Evolutionary conservation across 2,113 vertebrate species (phyloP).

Genomic region (Syngnathus typhle): DNA sequence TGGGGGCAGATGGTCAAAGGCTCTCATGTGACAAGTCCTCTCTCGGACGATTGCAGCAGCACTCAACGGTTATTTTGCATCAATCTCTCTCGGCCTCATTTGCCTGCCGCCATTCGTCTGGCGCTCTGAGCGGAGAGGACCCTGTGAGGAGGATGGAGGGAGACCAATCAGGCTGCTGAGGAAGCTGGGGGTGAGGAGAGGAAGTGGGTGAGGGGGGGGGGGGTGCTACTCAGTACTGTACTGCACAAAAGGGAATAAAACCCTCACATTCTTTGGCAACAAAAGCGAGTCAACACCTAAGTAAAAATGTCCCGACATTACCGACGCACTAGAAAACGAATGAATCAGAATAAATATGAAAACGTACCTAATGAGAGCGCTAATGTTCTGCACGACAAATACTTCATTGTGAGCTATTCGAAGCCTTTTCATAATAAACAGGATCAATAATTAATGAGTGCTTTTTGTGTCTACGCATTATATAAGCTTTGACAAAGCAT

Average conservation of each 20-base stretch:
- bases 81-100: conserved; percentile 13
- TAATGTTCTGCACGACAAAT: neutral
- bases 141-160: neutral
- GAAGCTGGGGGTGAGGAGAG: neutral
- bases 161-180: conserved; percentile 18
- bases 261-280: neutral
- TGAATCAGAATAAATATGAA: too few relatives aligned
- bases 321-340: too few relatives aligned
- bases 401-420: neutral
- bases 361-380: neutral
- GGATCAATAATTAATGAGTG: neutral
- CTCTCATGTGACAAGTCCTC: conserved; percentile 14
- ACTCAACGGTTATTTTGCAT: conserved; percentile 18
- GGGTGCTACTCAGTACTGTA: conserved; percentile 7
- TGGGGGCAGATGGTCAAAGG: neutral
- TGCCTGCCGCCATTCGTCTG: conserved; percentile 23
- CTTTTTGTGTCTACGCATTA: neutral
- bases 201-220: neutral
- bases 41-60: conserved; percentile 18
- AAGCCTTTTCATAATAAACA: neutral
- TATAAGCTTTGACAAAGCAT: neutral
- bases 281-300: neutral
- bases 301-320: neutral
- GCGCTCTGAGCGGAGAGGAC: neutral
- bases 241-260: too few relatives aligned